Evolutionary conservation across 2,888 invertebrate genomes (phyloP), one percentile per base, ranked within the genome.

Genomic region (Polymixis lichenea): DNA sequence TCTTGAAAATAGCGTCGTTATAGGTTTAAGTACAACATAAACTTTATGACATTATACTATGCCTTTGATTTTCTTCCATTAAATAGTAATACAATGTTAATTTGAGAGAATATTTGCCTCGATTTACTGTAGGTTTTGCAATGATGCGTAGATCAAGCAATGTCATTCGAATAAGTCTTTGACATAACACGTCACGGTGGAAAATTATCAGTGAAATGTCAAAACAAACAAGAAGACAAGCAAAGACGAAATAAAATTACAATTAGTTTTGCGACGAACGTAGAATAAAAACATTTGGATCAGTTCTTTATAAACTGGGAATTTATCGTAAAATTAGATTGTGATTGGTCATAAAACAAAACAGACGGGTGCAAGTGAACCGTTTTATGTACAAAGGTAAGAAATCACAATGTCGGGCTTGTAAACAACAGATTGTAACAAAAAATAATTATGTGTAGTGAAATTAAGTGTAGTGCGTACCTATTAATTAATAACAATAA

Each of bases 141-240:
- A 55, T 53, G 7, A 46, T 19, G 6, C 6, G 51, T 19, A 51
- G 51, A 51, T 51, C 51, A 51, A 51, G 51, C 19, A 51, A 46
- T 46, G 43, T 11, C 43, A 46, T 43, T 38, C 38, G 5, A 38
- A 5, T 43, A 53, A 53, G 58, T 28, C 28, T 58, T 60, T 38
- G 46, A 58, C 68, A 25, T 67, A 25, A 22, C 28, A 62, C 62
- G n/a, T 38, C 32, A 67, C 28, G 15, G 11, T 51, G 62, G 49
- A 75, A 76, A 76, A 67, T 61, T 67, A 60, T 38, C 46, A 49
- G 13, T 49, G 32, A 74, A 76, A 67, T 67, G 78, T 78, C 77
- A 78, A 71, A 78, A 77, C 71, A 77, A 77, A 78, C 25, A 51
- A 77, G 49, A 64, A 64, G 56, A 77, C 49, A 56, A 62, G 43